Base-by-base conservation (phyloP, 1,140 invertebrate species). In the Hypothenemus hampei region DNA sequence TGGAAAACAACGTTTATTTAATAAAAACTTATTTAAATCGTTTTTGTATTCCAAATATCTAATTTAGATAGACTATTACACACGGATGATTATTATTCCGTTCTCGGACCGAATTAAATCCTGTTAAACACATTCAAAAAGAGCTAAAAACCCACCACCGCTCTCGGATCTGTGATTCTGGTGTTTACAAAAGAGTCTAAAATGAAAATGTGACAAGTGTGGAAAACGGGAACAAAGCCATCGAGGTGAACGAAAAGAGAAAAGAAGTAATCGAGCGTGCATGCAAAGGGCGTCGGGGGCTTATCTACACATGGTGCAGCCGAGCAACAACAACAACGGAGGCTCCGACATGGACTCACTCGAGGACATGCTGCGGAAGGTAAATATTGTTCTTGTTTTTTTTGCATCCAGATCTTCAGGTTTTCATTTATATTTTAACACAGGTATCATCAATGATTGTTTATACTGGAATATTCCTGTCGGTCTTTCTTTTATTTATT, bases 341-440 rank as follows among this genome's bases (percentile, higher is more conserved):
- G 77, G 82, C 70, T 77, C 84, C 74, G 84, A 86, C 74, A 86
- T 86, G 79, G 84, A 87, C 68, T 86, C 85, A 59, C 76, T 87
- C 61, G 84, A 87, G 71, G 85, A 87, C 75, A 86, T 87, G 84
- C 78, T 87, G 68, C 81, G 83, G 69, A 87, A 87, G 85, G 85
- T 87, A 77, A 79, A 47, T 44, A 39, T 45, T 40, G 39, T 29
- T 21, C 21, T 22, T 41, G 22, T 50, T 56, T 52, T 43, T 10
- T 29, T 47, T 47, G 13, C n/a, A 19, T 18, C n/a, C 4, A 13
- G 11, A 8, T 16, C 36, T 19, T 39, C 16, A 8, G 16, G 8
- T 39, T 39, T 19, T 39, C 36, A 39, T n/a, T 11, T n/a, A n/a
- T n/a, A n/a, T n/a, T n/a, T n/a, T n/a, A n/a, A n/a, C n/a, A n/a